Conservation (phyloP, 1,140 invertebrate genomes). For the Caerostris darwini region DNA sequence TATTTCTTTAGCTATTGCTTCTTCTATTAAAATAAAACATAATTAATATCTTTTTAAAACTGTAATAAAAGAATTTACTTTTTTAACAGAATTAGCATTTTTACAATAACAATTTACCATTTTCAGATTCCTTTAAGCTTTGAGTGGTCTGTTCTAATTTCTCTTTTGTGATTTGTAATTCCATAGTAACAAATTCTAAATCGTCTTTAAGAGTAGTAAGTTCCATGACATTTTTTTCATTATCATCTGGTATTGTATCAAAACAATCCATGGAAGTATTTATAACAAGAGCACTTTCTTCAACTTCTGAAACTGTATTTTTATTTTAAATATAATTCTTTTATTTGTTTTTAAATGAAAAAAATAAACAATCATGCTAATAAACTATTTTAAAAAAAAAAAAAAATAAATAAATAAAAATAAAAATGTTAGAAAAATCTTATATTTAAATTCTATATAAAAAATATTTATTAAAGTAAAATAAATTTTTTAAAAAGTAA, state of each 20-base stretch:
- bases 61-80: neutral
- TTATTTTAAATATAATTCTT: too few relatives aligned
- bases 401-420: too few relatives aligned
- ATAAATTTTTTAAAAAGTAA: too few relatives aligned
- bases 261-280: slow-evolving; percentile 2
- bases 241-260: neutral
- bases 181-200: neutral
- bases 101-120: neutral
- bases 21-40: neutral
- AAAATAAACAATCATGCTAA: too few relatives aligned
- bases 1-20: neutral
- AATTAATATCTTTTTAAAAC: neutral
- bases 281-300: neutral
- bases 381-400: too few relatives aligned
- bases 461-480: too few relatives aligned
- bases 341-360: too few relatives aligned
- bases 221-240: neutral
- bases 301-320: neutral
- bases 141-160: neutral
- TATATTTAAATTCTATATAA: too few relatives aligned
- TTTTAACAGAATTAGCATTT: too few relatives aligned
- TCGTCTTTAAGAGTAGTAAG: neutral
- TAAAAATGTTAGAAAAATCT: too few relatives aligned
- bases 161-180: neutral
- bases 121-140: neutral